Evolutionary conservation across 35 echinoderm and acorn worm species (phyloP).

Genomic region (Ptychodera flava): DNA sequence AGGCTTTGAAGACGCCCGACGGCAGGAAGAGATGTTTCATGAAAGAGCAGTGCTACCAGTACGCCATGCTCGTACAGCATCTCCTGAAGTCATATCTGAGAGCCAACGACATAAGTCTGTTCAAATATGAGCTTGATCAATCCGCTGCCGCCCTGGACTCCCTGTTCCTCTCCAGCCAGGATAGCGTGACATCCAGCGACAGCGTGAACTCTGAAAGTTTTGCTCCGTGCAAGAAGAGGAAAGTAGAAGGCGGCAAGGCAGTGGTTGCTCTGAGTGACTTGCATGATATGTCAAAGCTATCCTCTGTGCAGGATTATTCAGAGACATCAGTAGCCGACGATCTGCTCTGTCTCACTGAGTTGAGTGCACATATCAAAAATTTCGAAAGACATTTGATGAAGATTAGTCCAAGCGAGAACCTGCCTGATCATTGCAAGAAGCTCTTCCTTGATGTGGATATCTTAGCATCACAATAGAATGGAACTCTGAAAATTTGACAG

Average conservation of each 20-base stretch:
- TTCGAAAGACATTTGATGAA: conserved; percentile 4
- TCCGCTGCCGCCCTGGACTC: background rate
- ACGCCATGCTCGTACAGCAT: background rate
- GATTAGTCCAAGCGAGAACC: background rate
- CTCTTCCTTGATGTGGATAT: background rate
- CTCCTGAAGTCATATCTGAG: background rate
- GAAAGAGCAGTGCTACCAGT: background rate
- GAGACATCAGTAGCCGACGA: background rate
- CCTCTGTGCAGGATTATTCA: background rate
- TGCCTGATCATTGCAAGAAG: background rate
- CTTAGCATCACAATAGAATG: background rate
- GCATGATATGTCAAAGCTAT: background rate
- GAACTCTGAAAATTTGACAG: background rate
- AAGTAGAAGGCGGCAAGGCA: background rate
- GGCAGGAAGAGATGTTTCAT: background rate
- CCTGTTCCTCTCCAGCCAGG: background rate
- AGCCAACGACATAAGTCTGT: background rate
- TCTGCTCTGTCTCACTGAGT: background rate
- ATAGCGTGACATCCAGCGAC: background rate
- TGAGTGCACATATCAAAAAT: background rate
- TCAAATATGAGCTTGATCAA: background rate
- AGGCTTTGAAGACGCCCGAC: background rate
- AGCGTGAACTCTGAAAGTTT: background rate
- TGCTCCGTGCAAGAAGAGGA: background rate
- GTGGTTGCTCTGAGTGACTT: background rate